phyloP scores from a whole-genome alignment of 2,797 vertebrate genomes.

The Rhinatrema bivittatum region DNA sequence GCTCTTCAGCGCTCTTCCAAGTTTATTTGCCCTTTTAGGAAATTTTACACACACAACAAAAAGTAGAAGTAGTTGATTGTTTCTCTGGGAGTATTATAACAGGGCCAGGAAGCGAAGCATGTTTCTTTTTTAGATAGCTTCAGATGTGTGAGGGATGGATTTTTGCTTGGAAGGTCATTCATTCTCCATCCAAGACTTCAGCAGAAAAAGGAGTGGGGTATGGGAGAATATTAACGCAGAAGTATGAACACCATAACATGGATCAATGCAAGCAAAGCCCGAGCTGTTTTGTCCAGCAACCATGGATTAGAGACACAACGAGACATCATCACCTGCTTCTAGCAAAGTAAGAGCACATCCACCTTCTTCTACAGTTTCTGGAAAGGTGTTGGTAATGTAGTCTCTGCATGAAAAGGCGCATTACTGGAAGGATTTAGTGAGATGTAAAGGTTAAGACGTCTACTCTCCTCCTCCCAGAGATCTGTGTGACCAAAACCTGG shows the following conservation, averaged over 20 bases:
- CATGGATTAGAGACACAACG: too few relatives aligned
- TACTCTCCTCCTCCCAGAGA: too few relatives aligned
- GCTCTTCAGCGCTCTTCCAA: slow-evolving; percentile 36
- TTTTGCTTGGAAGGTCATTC: slow-evolving; percentile 32
- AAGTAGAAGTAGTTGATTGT: slow-evolving; percentile 50
- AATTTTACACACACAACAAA: slow-evolving; percentile 52
- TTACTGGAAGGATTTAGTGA: too few relatives aligned
- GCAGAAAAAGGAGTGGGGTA: slow-evolving; percentile 10
- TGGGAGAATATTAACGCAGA: slow-evolving; percentile 9
- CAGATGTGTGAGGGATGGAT: slow-evolving; percentile 22
- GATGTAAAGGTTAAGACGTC: too few relatives aligned
- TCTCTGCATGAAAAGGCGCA: too few relatives aligned
- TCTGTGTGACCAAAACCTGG: too few relatives aligned
- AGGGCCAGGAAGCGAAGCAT: slow-evolving; percentile 14
- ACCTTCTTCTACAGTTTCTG: too few relatives aligned
- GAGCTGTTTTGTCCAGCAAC: background rate
- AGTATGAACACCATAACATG: background rate
- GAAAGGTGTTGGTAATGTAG: too few relatives aligned
- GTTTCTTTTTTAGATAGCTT: slow-evolving; percentile 28
- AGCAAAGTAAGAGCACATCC: too few relatives aligned
- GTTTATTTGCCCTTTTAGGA: slow-evolving; percentile 52
- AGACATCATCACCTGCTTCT: too few relatives aligned
- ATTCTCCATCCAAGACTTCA: slow-evolving; percentile 42
- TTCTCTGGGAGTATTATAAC: slow-evolving; percentile 41
- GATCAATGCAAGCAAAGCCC: slow-evolving; percentile 9